Evolutionary conservation across 2,888 invertebrate species (phyloP), one percentile per base, ranked within the genome.

Genomic region (Limnephilus marmoratus): DNA sequence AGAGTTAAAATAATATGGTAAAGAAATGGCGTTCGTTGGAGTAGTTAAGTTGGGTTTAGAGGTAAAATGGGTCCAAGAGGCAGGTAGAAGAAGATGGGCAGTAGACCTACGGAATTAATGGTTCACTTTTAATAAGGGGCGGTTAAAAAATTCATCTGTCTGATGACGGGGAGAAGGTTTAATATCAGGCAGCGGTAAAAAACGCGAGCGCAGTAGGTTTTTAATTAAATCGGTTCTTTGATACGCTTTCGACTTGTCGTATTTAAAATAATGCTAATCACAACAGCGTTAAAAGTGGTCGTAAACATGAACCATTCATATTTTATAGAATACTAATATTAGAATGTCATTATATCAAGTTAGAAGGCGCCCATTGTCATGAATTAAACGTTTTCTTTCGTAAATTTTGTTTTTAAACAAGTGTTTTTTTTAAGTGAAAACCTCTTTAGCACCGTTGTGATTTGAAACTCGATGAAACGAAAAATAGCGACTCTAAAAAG

Each of bases 41-140:
- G 83, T 37, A 41, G 24, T 83, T 37, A 37, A 11, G n/a, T 34
- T 41, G 83, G 24, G 18, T 24, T 83, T 83, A 37, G 18, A 34
- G 37, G 41, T 34, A 83, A 45, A 41, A 83, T 83, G 7, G 68
- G 34, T 15, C 31, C 29, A 31, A 49, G 87, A 31, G 11, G 53
- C 88, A 89, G 88, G 88, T 89, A 89, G 68, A 87, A 53, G 31
- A 13, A 29, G 68, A 31, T 29, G 53, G 68, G 87, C 24, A 18
- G 34, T 41, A 82, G 82, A 85, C 85, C 85, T 41, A 45, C 29
- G 15, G 9, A 45, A 86, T 41, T 41, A 86, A 86, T 86, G 86
- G 86, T 86, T 45, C 45, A 86, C 24, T 53, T 80, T 88, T 88
- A 88, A 89, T 89, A 89, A 34, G 68, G 88, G 88, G 80, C 88